Percentiles rank a stretch among this genome's conserved stretches.
Conservation (phyloP, 1,140 invertebrate species). For the Cydia fagiglandana region DNA sequence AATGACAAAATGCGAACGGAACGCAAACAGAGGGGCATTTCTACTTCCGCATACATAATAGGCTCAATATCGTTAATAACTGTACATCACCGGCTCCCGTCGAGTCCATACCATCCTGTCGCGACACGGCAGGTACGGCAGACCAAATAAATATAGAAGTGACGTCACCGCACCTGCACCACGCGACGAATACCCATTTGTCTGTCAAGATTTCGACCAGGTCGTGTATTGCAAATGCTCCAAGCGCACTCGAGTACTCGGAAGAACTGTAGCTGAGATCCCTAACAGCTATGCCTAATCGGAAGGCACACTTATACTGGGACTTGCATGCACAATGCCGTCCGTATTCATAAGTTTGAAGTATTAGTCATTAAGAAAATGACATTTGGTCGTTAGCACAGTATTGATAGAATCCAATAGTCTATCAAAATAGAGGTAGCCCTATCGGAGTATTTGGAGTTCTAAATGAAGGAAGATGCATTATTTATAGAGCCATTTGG, state of each 20-base stretch:
- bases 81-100: conserved; percentile 7
- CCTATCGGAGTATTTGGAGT: too few species aligned
- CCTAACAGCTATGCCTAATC: background rate
- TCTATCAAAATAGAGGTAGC: too few species aligned
- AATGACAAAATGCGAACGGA: background rate
- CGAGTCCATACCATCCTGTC: background rate
- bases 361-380: background rate
- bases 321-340: background rate
- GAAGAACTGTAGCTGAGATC: background rate
- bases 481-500: too few species aligned
- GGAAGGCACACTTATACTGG: background rate
- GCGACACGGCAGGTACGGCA: conserved; percentile 9
- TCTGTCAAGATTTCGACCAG: conserved; percentile 16
- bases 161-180: conserved; percentile 27
- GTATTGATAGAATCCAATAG: too few species aligned
- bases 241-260: background rate
- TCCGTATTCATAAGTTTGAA: background rate
- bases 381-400: too few species aligned
- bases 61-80: background rate
- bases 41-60: background rate
- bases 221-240: background rate
- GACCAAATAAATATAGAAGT: conserved; percentile 10
- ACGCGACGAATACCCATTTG: background rate
- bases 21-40: background rate
- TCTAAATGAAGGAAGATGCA: too few species aligned